These are phyloP conservation scores for Charaxes varanes DNA, from an alignment of 1,140 invertebrate genomes.

Conservation along the genomic window DNA sequence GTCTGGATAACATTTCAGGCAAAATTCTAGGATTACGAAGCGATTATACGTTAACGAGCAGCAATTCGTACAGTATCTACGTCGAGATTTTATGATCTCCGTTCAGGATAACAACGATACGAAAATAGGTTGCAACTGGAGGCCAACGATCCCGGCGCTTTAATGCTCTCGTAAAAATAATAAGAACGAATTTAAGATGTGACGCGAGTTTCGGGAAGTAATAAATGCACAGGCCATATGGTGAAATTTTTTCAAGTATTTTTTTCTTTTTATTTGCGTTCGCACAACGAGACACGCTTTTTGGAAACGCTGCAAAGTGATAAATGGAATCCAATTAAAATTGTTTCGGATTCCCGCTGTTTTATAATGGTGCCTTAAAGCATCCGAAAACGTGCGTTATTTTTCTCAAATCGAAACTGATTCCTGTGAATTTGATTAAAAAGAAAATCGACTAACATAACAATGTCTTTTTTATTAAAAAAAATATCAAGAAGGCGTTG, in stretches of 20 bases:
- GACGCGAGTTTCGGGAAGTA: slow-evolving; percentile 38
- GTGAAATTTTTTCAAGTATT: slow-evolving; percentile 11
- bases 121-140: slow-evolving; percentile 41
- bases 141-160: slow-evolving; percentile 38
- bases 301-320: slow-evolving; percentile 11
- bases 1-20: no score
- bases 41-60: no score
- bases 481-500: no score
- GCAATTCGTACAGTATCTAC: slow-evolving; percentile 8
- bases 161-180: slow-evolving; percentile 51
- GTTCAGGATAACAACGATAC: slow-evolving; percentile 33
- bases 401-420: no score
- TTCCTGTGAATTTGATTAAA: no score
- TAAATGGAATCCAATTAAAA: slow-evolving; percentile 6
- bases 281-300: slow-evolving; percentile 3
- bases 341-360: not conserved
- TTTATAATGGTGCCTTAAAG: no score
- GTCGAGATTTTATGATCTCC: slow-evolving; percentile 32
- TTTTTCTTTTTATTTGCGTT: slow-evolving; percentile 16
- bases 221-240: slow-evolving; percentile 30
- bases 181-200: slow-evolving; percentile 33
- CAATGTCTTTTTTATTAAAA: no score
- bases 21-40: no score
- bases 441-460: no score
- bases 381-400: no score